Evolutionary conservation across 92 coral and sea anemone genomes (phyloP), one percentile per base, ranked within the genome.

Genomic region (Heliopora coerulea): DNA sequence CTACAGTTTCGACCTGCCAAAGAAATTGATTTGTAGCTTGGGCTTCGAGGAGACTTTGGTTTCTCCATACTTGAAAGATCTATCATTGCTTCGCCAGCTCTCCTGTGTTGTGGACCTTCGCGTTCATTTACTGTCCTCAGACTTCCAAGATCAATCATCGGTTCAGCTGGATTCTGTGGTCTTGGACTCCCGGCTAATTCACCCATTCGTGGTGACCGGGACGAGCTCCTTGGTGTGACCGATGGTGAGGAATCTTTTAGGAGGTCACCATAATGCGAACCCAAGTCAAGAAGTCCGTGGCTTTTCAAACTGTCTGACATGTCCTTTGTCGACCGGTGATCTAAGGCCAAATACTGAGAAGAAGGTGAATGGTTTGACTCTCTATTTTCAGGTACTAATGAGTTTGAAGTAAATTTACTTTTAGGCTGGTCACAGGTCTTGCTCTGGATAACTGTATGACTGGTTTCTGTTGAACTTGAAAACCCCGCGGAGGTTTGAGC

Each of bases 221-320:
- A 37, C 17, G 28, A 39, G 19, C 72, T 65, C 28, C 72, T 65
- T 39, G 33, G 1, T 0, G 52, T 62, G 27, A 60, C 5, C 54
- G 76, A 57, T 10, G 82, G 59, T 39, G 57, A 59, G 24, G 59
- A 31, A 33, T 62, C 74, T 40, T 56, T 65, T 12, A 73, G 33
- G 10, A 59, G 50, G 32, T 28, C 62, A 12, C 49, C 54, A 29
- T 73, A 32, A 52, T 78, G 72, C 24, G 80, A 73, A 0, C 81
- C 74, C n/a, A 84, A 60, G 32, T 84, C 88, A 18, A 84, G 42
- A 12, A 84, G 65, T 11, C 88, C 88, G 15, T 68, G 76, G 12
- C 61, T 62, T 31, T 39, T 65, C 17, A 80, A 65, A 30, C 40
- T 65, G 12, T 40, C 74, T 10, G 59, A 13, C 23, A 21, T 58